Percentiles rank a stretch among this genome's conserved stretches.
phyloP scores from a whole-genome alignment of 2,113 vertebrate genomes.

The Solea senegalensis region DNA sequence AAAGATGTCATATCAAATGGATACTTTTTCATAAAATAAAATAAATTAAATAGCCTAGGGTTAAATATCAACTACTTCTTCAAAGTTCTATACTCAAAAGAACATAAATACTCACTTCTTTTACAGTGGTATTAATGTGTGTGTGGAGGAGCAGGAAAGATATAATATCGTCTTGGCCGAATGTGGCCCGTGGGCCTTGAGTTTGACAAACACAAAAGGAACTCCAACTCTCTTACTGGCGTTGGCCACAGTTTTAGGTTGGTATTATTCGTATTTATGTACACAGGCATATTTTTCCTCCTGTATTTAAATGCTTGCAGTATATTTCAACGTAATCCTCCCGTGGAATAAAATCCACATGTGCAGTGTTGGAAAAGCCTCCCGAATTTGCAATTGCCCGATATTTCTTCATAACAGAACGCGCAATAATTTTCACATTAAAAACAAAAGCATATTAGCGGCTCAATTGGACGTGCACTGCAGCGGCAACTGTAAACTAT shows the following conservation, averaged over 20 bases:
- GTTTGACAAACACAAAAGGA: too few species aligned
- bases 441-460: constrained; percentile 70
- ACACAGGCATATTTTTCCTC: constrained; percentile 20
- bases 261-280: constrained; percentile 56
- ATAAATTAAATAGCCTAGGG: too few species aligned
- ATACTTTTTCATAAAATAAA: too few species aligned
- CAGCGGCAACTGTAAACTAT: constrained; percentile 68
- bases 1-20: too few species aligned
- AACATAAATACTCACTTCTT: too few species aligned
- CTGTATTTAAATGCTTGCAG: constrained; percentile 25
- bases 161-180: too few species aligned
- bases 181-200: too few species aligned
- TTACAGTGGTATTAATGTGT: too few species aligned
- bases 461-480: constrained; percentile 66
- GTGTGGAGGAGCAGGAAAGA: too few species aligned
- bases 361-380: constrained; percentile 18
- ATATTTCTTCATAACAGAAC: constrained; percentile 69
- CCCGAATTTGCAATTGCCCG: constrained; percentile 58
- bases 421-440: constrained; percentile 69
- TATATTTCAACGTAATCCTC: constrained; percentile 41
- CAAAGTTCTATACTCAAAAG: too few species aligned
- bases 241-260: constrained; percentile 16
- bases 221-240: constrained; percentile 23
- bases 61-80: too few species aligned
- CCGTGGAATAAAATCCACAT: constrained; percentile 40